Evolutionary conservation across 1,140 invertebrate genomes (phyloP).

Genomic region (Gryllus bimaculatus): DNA sequence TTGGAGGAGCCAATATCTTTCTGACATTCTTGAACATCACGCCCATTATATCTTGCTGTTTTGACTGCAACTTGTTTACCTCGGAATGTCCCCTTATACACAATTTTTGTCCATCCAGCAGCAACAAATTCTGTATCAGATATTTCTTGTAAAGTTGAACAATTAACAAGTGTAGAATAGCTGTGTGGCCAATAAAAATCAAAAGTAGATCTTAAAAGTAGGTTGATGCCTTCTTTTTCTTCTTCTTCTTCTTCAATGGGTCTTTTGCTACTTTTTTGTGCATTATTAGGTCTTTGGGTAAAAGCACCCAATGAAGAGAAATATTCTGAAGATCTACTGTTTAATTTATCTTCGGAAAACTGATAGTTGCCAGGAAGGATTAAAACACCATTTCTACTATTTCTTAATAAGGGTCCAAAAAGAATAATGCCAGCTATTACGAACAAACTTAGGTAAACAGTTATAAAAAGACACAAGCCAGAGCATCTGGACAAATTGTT

Average conservation of each 20-base stretch:
- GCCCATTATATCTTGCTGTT: conserved; percentile 36
- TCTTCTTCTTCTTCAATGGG: background rate
- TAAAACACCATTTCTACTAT: background rate
- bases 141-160: conserved; percentile 23
- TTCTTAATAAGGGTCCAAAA: conserved; percentile 12
- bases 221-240: background rate
- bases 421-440: conserved; percentile 14
- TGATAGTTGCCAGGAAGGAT: background rate
- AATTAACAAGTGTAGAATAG: conserved; percentile 22
- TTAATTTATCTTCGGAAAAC: background rate
- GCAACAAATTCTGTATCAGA: conserved; percentile 29
- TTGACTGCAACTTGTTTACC: conserved; percentile 35
- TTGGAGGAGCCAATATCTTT: conserved; percentile 24
- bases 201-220: background rate
- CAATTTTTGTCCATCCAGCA: conserved; percentile 41
- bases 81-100: conserved; percentile 33
- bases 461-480: conserved; percentile 15
- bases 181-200: conserved; percentile 14
- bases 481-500: background rate
- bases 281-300: no score
- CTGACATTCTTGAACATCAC: conserved; percentile 35
- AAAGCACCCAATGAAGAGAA: background rate
- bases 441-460: conserved; percentile 16
- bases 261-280: background rate
- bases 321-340: background rate